A percentile compares a stretch with the other conserved stretches of the same genome.
Conservation (phyloP, 2,888 invertebrate genomes). For the Anaspis maculata region DNA sequence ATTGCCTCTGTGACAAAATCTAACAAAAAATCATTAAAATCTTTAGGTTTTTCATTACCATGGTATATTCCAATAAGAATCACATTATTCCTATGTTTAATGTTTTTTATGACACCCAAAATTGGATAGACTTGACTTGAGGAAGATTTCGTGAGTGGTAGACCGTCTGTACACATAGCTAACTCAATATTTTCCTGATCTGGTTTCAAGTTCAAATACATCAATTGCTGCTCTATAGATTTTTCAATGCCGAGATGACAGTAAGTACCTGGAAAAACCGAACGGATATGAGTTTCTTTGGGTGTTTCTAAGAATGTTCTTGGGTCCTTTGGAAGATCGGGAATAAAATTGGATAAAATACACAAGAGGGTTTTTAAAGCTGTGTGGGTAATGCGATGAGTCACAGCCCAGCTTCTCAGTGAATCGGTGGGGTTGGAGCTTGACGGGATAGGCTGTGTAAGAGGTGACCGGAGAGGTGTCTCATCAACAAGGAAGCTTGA, state of each 20-base stretch:
- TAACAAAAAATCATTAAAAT: constrained; percentile 14
- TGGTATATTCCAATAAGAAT: constrained; percentile 5
- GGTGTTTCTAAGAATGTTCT: background rate
- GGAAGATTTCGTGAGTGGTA: background rate
- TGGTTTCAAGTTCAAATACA: background rate
- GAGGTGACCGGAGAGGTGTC: too few species aligned
- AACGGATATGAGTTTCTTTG: background rate
- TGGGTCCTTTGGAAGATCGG: background rate
- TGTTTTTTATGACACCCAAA: background rate
- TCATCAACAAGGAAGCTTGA: too few species aligned
- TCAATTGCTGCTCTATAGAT: background rate
- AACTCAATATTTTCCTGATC: background rate
- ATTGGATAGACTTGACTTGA: background rate
- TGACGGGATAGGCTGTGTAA: too few species aligned
- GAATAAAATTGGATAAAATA: too few species aligned
- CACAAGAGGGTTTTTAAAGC: background rate
- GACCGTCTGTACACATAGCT: background rate
- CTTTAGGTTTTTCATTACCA: constrained; percentile 13
- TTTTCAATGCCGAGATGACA: background rate
- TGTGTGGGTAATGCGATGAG: background rate
- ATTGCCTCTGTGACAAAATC: constrained; percentile 13
- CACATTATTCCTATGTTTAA: background rate
- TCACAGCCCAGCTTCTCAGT: background rate
- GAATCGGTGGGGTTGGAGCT: too few species aligned
- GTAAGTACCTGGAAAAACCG: background rate